Conservation (phyloP, 2,797 vertebrate species). For the Spea hammondii region DNA sequence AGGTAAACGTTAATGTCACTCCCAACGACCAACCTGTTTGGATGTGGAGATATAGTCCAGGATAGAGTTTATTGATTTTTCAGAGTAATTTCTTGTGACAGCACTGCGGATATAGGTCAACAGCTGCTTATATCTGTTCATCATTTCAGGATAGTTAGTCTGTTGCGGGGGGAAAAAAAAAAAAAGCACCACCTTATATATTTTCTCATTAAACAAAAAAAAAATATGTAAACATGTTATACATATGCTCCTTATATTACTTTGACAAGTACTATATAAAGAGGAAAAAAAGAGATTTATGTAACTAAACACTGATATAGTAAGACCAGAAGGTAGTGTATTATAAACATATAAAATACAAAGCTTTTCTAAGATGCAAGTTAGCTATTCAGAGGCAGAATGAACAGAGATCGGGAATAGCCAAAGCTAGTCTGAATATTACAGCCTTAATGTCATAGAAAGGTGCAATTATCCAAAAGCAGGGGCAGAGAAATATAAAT, state of each 20-base stretch:
- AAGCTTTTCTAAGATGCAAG: no score
- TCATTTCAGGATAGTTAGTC: constrained; percentile 99
- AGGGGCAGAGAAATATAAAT: no score
- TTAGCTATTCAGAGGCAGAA: no score
- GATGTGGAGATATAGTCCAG: constrained; percentile 99
- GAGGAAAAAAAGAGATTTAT: not conserved
- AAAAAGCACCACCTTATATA: not conserved
- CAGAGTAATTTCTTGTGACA: constrained; percentile 98
- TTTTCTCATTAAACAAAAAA: no score
- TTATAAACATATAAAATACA: no score
- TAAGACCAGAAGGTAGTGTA: no score
- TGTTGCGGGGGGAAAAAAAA: constrained; percentile 59
- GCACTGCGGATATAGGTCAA: constrained; percentile 98
- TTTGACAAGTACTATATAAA: not conserved
- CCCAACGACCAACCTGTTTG: constrained; percentile 86
- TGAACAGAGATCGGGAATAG: no score
- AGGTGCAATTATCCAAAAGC: no score
- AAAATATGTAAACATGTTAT: no score
- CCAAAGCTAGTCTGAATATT: no score
- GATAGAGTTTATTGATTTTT: constrained; percentile 99
- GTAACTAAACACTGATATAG: not conserved
- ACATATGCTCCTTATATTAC: no score
- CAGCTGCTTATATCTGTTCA: constrained; percentile 98
- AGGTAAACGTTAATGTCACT: not conserved
- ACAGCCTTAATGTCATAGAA: no score